Evolutionary conservation across 1,140 invertebrate genomes (phyloP), one percentile per base, ranked within the genome.

Genomic region (Amyelois transitella): DNA sequence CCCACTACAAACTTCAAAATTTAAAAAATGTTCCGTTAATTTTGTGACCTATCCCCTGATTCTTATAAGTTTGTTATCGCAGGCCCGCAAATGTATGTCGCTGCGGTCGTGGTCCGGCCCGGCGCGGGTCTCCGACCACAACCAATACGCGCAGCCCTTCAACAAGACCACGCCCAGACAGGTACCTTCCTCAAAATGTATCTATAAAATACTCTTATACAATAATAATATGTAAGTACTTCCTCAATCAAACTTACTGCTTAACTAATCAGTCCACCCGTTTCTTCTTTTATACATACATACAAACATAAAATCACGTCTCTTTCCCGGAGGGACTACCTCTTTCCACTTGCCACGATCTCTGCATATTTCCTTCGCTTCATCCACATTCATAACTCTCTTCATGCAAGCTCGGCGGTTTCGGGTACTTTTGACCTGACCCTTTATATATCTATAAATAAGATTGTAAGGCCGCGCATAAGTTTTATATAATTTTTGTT

Each of bases 11-110:
- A n/a, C n/a, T n/a, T n/a, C n/a, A n/a, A n/a, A n/a, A n/a, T n/a
- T n/a, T n/a, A n/a, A n/a, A n/a, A n/a, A n/a, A n/a, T n/a, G n/a
- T n/a, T n/a, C n/a, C n/a, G n/a, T n/a, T n/a, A n/a, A n/a, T n/a
- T n/a, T n/a, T n/a, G n/a, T n/a, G n/a, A n/a, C n/a, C n/a, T n/a
- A n/a, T n/a, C n/a, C n/a, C n/a, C n/a, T n/a, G n/a, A n/a, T n/a
- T n/a, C n/a, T n/a, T n/a, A n/a, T n/a, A 24, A 24, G 22, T 24
- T 58, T 48, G 49, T 50, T 4, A 38, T 44, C 1, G 3, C 90
- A 93, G 81, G 85, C 92, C n/a, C 89, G 92, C 53, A 93, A 93
- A 78, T 91, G 91, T 4, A 90, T 91, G 60, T 92, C 91, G 78
- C 76, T 93, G 62, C 90, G 92, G 6, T 89, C 91, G 17, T 78